Evolutionary conservation across 1,140 invertebrate genomes (phyloP).

Genomic region (Apocrypta bakeri): DNA sequence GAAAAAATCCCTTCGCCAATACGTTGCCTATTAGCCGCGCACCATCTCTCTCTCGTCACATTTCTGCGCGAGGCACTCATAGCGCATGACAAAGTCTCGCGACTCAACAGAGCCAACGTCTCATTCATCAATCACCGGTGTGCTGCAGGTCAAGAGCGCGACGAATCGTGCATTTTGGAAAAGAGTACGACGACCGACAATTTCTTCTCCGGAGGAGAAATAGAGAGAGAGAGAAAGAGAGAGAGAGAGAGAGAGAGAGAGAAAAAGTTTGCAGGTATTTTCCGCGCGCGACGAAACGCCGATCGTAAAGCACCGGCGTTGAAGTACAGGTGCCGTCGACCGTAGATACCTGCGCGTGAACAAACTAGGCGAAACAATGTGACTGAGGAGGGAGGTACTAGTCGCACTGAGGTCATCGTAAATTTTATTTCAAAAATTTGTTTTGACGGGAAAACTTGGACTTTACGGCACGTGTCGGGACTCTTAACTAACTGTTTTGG

Average conservation of each 20-base stretch:
- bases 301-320: slow-evolving; percentile 39
- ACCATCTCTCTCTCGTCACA: neutral
- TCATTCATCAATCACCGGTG: slow-evolving; percentile 41
- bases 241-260: neutral
- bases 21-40: neutral
- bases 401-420: neutral
- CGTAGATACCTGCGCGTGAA: neutral
- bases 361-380: neutral
- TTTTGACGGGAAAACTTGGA: neutral
- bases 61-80: neutral
- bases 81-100: slow-evolving; percentile 31
- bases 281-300: slow-evolving; percentile 39
- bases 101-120: slow-evolving; percentile 23
- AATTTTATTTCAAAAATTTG: neutral
- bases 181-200: neutral
- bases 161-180: slow-evolving; percentile 47
- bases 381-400: neutral
- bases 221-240: too few species aligned
- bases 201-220: neutral
- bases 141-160: slow-evolving; percentile 26
- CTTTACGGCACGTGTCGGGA: too few species aligned
- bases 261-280: slow-evolving; percentile 16
- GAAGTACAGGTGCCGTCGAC: slow-evolving; percentile 35
- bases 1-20: slow-evolving; percentile 8
- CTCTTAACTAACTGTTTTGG: too few species aligned